Conservation (phyloP, 2,797 vertebrate species). For the Vultur gryphus region DNA sequence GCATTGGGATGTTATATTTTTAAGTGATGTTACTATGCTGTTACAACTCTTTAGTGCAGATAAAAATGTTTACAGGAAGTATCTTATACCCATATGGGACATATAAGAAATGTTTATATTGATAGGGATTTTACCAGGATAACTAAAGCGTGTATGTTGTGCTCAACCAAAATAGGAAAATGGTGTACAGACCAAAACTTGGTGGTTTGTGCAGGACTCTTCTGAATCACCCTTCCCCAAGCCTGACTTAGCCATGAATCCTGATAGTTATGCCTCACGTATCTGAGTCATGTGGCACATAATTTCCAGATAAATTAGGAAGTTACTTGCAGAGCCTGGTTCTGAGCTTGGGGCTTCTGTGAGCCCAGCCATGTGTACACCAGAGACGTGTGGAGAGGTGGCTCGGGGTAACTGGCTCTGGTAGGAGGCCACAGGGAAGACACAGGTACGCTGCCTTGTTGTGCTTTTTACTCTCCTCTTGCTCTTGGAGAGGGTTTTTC, state of each 20-base stretch:
- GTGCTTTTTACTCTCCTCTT: neutral
- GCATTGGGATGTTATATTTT: neutral
- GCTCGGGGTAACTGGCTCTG: neutral
- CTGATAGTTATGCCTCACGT: neutral
- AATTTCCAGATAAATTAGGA: neutral
- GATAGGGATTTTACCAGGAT: neutral
- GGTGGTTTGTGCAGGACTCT: neutral
- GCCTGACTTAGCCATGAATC: neutral
- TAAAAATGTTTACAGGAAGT: neutral
- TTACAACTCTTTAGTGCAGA: neutral
- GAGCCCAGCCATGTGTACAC: rapidly evolving
- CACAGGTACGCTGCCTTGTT: neutral
- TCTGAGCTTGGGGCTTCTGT: neutral
- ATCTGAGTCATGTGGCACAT: neutral
- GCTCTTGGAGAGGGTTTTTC: neutral
- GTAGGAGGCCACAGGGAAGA: neutral
- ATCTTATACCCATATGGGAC: neutral
- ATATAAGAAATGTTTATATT: neutral
- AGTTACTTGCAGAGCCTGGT: neutral
- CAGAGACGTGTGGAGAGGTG: rapidly evolving
- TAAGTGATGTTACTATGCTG: neutral
- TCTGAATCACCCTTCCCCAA: neutral
- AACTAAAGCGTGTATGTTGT: neutral
- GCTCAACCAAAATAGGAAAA: neutral
- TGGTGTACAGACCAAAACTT: neutral